phyloP scores from a whole-genome alignment of 2,113 vertebrate species.

The Notarius lentiginosus region DNA sequence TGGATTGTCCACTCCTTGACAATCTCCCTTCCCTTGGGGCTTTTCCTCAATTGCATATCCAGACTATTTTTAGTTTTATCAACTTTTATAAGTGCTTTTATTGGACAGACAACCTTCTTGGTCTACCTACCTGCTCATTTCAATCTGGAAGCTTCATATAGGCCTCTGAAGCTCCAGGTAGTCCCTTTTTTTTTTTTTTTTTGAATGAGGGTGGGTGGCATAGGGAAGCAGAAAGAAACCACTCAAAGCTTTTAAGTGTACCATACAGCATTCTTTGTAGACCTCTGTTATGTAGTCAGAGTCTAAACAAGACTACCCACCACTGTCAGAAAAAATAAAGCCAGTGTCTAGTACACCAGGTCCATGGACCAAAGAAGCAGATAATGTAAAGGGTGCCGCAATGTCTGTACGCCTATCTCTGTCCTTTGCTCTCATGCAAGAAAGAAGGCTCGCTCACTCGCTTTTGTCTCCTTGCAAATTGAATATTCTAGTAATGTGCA shows the following conservation, averaged over 20 bases:
- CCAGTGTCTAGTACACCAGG: slow-evolving; percentile 40
- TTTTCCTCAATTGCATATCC: slow-evolving; percentile 23
- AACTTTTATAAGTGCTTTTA: slow-evolving; percentile 8
- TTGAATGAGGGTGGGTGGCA: slow-evolving; percentile 1
- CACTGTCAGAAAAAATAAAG: slow-evolving; percentile 30
- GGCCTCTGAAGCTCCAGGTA: slow-evolving; percentile 35
- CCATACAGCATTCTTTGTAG: slow-evolving; percentile 39
- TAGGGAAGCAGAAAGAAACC: slow-evolving; percentile 27
- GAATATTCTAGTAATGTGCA: slow-evolving; percentile 45
- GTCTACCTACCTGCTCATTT: slow-evolving; percentile 18
- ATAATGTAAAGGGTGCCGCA: slow-evolving; percentile 33
- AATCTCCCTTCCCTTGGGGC: not conserved
- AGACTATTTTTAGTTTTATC: slow-evolving; percentile 16
- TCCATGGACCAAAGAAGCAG: slow-evolving; percentile 46
- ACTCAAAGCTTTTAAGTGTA: slow-evolving; percentile 42
- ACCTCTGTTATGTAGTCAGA: slow-evolving; percentile 39
- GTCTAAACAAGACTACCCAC: slow-evolving; percentile 37
- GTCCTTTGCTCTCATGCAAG: slow-evolving; percentile 17
- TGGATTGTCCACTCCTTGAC: not conserved
- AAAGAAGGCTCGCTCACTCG: slow-evolving; percentile 35
- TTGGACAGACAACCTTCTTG: slow-evolving; percentile 25
- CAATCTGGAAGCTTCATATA: slow-evolving; percentile 37
- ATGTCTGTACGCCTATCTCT: slow-evolving; percentile 49
- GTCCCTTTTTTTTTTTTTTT: not conserved
- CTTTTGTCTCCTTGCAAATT: slow-evolving; percentile 49